A percentile compares a stretch with the other conserved stretches of the same genome.
phyloP scores from a whole-genome alignment of 2,113 vertebrate genomes.

The Pterocles gutturalis region DNA sequence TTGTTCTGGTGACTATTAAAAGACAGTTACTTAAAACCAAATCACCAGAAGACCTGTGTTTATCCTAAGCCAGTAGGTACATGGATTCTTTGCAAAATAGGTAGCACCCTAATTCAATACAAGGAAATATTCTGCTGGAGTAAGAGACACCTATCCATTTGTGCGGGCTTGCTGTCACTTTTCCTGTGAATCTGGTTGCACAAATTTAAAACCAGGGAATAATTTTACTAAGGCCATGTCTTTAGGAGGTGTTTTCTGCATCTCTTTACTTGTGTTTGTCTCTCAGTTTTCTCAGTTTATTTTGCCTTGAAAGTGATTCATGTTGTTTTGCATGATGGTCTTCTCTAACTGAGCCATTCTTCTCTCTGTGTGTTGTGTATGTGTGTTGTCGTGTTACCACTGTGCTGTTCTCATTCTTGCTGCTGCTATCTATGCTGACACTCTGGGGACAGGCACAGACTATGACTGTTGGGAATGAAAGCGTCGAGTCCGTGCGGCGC shows the following conservation, averaged over 20 bases:
- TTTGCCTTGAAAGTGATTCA: constrained; percentile 24
- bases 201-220: not conserved
- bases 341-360: constrained; percentile 62
- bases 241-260: not conserved
- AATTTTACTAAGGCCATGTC: not conserved
- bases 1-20: not conserved
- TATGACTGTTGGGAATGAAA: constrained; percentile 71
- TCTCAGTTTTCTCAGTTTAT: constrained; percentile 14
- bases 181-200: not conserved
- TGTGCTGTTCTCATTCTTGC: constrained; percentile 63
- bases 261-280: not conserved
- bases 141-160: not conserved
- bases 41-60: not conserved
- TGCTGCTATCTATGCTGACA: constrained; percentile 68
- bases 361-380: constrained; percentile 63
- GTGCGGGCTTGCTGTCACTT: not conserved
- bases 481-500: constrained; percentile 58
- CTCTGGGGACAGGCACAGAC: constrained; percentile 72
- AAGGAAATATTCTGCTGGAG: not conserved
- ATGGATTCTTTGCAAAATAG: not conserved
- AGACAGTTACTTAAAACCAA: not conserved
- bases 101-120: not conserved
- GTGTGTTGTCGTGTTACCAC: not conserved
- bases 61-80: not conserved
- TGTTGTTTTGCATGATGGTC: not conserved